Evolutionary conservation across 1,140 invertebrate species (phyloP), one percentile per base, ranked within the genome.

Genomic region (Hylyphantes graminicola): DNA sequence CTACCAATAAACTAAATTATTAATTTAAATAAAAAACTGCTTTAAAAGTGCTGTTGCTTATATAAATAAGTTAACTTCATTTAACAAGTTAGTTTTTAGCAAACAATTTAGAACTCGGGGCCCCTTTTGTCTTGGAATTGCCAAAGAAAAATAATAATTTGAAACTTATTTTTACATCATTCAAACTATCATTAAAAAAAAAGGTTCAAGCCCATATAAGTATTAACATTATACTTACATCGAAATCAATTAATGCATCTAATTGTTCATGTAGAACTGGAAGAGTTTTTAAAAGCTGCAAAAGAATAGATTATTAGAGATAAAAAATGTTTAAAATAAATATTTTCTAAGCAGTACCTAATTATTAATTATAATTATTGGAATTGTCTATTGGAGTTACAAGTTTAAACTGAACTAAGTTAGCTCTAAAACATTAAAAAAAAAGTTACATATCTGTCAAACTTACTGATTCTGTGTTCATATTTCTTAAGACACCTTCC

Each of bases 161-260:
- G n/a, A 35, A 35, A 35, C 35, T 35, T 35, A 35, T 35, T 35
- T 35, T 35, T 35, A 35, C 5, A 35, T 35, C 35, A 35, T 35
- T 1, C 1, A 35, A 35, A 2, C 5, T 2, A 35, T 35, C 35
- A 35, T 5, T 35, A 2, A 35, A 35, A 35, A 5, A 35, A 35
- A 35, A 35, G 5, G 35, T 35, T 5, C 5, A 35, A 2, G 35
- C 35, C 1, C 5, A 35, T 35, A 35, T 5, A 35, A 35, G 5
- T 35, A 35, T 35, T 35, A 35, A 35, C 7, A 57, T n/a, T 12
- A 78, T 59, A 85, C 89, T 89, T 87, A 92, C 91, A 92, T 99
- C 97, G 92, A 99, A 99, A 91, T 99, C 98, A 83, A 99, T 91
- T 83, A 99, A 92, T 12, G 94, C 94, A 91, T 99, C 97, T 88